Conservation (phyloP, 2,797 vertebrate genomes). For the Eupleurogrammus muticus region DNA sequence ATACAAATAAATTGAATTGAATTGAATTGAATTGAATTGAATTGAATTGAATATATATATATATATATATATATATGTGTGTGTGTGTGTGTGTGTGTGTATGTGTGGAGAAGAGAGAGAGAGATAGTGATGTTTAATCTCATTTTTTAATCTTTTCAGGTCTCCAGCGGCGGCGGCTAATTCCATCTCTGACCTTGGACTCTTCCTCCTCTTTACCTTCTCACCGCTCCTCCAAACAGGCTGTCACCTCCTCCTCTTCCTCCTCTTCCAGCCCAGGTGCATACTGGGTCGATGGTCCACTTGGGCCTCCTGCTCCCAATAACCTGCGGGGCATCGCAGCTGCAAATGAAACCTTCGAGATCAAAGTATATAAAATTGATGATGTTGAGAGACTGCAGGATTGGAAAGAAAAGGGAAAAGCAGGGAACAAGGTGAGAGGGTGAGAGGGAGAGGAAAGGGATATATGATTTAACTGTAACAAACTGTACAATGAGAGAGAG, state of each 20-base stretch:
- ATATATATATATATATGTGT: too few species aligned
- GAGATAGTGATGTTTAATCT: not conserved
- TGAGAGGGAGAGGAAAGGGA: not conserved
- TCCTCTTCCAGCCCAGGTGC: conserved; percentile 86
- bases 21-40: too few species aligned
- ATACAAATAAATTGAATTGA: too few species aligned
- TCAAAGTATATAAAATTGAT: conserved; percentile 99
- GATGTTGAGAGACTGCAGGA: conserved; percentile 96
- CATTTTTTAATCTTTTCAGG: conserved; percentile 77
- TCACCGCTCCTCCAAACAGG: conserved; percentile 87
- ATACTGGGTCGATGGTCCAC: conserved; percentile 96
- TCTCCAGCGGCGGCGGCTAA: conserved; percentile 92
- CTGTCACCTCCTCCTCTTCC: conserved; percentile 80
- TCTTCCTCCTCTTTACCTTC: conserved; percentile 76
- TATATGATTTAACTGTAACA: too few species aligned
- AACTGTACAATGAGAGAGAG: too few species aligned
- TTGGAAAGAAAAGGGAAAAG: conserved; percentile 84
- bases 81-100: too few species aligned
- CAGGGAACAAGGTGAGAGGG: conserved; percentile 88
- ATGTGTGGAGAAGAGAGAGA: too few species aligned
- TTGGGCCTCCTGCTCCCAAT: conserved; percentile 81
- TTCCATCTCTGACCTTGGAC: conserved; percentile 93
- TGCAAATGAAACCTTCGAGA: conserved; percentile 92
- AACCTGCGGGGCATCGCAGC: conserved; percentile 78
- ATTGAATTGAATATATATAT: too few species aligned